phyloP scores from a whole-genome alignment of 2,113 vertebrate species.

The Ceyx cyanopectus region DNA sequence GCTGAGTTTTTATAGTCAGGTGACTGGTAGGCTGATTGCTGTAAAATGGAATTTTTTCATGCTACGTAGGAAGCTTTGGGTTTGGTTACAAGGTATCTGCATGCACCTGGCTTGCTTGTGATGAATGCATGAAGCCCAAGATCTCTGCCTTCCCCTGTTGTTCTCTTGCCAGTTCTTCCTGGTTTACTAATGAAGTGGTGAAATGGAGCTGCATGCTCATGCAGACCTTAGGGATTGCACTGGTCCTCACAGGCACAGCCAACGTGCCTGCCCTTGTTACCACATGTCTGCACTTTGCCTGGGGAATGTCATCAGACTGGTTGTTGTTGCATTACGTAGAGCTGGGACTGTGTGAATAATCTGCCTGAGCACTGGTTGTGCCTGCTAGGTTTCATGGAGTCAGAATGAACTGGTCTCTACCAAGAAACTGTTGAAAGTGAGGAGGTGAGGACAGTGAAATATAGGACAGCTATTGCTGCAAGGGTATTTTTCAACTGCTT shows the following conservation, averaged over 20 bases:
- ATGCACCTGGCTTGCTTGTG: not conserved
- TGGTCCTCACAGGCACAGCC: not conserved
- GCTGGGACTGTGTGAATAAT: not conserved
- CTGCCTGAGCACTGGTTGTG: not conserved
- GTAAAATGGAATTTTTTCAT: not conserved
- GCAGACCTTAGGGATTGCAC: not conserved
- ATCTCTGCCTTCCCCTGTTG: not conserved
- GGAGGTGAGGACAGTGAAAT: not conserved
- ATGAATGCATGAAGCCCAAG: not conserved
- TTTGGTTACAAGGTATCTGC: not conserved
- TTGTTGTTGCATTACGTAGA: not conserved
- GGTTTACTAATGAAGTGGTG: not conserved
- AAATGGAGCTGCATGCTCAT: fast-evolving
- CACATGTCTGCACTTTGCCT: fast-evolving
- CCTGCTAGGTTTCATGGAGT: not conserved
- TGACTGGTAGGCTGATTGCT: not conserved
- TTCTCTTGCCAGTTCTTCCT: not conserved
- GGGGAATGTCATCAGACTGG: not conserved
- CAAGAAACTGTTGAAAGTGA: not conserved
- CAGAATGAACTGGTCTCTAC: not conserved
- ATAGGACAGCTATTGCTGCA: not conserved
- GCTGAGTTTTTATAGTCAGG: not conserved
- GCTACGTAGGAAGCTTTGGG: not conserved
- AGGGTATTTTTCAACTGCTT: not conserved
- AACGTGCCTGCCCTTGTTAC: not conserved